These are phyloP conservation scores for Apis cerana DNA, from an alignment of 1,140 invertebrate species.

Conservation along the genomic window DNA sequence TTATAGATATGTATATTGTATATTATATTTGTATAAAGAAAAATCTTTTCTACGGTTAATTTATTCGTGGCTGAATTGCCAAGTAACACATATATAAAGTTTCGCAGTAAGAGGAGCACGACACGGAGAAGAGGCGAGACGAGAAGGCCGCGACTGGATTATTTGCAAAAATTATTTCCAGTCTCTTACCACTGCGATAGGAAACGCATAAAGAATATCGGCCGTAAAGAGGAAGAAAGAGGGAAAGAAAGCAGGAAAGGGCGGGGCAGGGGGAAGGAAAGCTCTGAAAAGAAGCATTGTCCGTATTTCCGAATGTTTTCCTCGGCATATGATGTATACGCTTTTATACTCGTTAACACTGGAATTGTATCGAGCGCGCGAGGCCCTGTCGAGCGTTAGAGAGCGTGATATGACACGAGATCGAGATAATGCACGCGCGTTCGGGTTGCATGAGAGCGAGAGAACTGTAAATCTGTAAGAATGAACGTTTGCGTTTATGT, in stretches of 20 bases:
- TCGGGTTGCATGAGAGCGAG: conserved; percentile 60
- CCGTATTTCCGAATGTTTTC: conserved; percentile 57
- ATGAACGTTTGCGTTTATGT: conserved; percentile 20
- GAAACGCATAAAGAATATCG: not conserved
- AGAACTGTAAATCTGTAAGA: conserved; percentile 55
- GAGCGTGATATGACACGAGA: conserved; percentile 32
- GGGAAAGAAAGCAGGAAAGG: not conserved
- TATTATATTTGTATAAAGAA: conserved; percentile 81
- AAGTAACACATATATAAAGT: conserved; percentile 57
- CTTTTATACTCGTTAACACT: conserved; percentile 33
- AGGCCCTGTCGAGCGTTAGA: conserved; percentile 13
- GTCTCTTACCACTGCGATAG: not conserved
- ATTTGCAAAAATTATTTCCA: not conserved
- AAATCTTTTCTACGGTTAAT: conserved; percentile 80
- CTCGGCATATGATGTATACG: conserved; percentile 28
- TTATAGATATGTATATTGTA: conserved; percentile 77
- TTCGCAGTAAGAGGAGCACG: conserved; percentile 21
- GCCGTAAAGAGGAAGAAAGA: not conserved
- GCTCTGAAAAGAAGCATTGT: conserved; percentile 45
- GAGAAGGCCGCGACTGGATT: conserved; percentile 19
- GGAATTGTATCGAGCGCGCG: conserved; percentile 33
- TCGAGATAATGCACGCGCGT: conserved; percentile 68
- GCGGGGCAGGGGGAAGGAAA: conserved; percentile 1
- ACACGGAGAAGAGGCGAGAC: conserved; percentile 19
- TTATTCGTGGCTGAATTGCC: conserved; percentile 79